A percentile compares a stretch with the other conserved stretches of the same genome.
These are phyloP conservation scores for Rhea americana DNA, from an alignment of 2,113 vertebrate genomes.

Conservation along the genomic window DNA sequence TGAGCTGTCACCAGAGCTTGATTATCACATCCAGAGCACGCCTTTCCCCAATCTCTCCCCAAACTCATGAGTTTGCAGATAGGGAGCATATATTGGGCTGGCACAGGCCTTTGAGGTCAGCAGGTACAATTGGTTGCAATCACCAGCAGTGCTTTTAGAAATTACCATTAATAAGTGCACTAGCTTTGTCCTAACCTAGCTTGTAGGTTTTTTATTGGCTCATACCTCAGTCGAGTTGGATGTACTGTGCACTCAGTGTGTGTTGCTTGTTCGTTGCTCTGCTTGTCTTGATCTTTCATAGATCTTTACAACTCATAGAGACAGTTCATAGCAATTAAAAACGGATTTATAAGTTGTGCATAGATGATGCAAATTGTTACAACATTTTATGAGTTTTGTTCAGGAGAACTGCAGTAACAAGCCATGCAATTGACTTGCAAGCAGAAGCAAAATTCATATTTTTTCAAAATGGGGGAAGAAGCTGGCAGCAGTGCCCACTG, in stretches of 20 bases:
- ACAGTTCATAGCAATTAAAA: background rate
- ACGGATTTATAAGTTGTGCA: background rate
- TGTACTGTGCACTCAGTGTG: rapidly evolving
- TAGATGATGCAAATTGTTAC: background rate
- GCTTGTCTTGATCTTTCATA: background rate
- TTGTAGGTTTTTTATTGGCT: background rate
- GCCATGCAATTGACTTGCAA: background rate
- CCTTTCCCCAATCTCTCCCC: background rate
- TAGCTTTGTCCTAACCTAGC: background rate
- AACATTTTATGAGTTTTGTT: rapidly evolving
- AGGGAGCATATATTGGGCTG: background rate
- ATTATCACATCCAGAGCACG: background rate
- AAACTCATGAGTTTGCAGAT: background rate
- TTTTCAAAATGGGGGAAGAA: background rate
- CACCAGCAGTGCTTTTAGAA: background rate
- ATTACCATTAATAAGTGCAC: background rate
- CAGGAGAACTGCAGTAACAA: background rate
- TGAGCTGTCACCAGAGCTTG: constrained; percentile 29
- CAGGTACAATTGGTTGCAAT: background rate
- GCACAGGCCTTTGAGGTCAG: background rate
- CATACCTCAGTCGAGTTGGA: background rate
- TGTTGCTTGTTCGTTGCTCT: background rate
- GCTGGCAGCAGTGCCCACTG: background rate
- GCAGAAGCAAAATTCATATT: background rate
- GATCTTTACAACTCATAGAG: background rate